Evolutionary conservation across 2,113 vertebrate genomes (phyloP).

Genomic region (Anarhynchus alexandrinus): DNA sequence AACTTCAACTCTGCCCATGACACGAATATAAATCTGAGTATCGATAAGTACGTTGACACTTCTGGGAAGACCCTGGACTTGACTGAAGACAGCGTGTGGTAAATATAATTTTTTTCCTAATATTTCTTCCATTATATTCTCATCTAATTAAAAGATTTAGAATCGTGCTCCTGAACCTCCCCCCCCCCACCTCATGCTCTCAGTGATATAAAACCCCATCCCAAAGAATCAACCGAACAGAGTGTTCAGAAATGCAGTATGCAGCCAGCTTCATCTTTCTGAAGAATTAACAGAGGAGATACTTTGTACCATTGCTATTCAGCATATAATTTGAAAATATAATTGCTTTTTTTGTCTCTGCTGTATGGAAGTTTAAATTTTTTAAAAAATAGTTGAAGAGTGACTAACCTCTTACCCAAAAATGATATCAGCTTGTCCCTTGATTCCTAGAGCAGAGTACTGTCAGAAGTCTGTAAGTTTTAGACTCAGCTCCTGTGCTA

Average conservation of each 20-base stretch:
- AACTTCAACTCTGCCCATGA: conserved; percentile 69
- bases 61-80: conserved; percentile 43
- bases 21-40: conserved; percentile 45
- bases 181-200: neutral
- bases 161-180: neutral
- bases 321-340: neutral
- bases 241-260: neutral
- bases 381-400: neutral
- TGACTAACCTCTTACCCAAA: neutral
- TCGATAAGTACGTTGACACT: conserved; percentile 59
- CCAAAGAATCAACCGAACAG: neutral
- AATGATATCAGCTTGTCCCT: neutral
- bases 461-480: neutral
- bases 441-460: neutral
- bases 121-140: neutral
- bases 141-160: neutral
- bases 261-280: neutral
- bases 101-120: neutral
- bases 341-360: neutral
- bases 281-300: neutral
- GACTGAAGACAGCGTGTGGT: conserved; percentile 55
- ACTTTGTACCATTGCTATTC: neutral
- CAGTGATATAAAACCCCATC: neutral
- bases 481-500: neutral
- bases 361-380: neutral